Evolutionary conservation across 2,113 vertebrate genomes (phyloP).

Genomic region (Pedetes capensis): DNA sequence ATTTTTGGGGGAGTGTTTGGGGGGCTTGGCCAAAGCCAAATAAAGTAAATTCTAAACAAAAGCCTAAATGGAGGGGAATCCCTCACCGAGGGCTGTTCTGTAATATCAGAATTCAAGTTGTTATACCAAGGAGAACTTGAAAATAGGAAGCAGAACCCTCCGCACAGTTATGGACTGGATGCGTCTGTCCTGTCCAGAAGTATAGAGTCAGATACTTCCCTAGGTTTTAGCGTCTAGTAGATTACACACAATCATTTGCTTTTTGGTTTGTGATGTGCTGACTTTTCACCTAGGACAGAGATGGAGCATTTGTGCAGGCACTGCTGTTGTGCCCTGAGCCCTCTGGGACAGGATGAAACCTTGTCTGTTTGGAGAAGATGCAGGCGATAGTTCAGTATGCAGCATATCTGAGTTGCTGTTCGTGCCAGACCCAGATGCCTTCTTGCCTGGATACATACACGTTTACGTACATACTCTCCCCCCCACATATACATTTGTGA

Average conservation of each 20-base stretch:
- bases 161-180: no score
- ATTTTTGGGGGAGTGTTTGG: background rate
- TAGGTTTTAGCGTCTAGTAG: background rate
- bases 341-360: rapidly evolving
- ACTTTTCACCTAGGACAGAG: background rate
- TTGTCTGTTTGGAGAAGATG: background rate
- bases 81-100: no score
- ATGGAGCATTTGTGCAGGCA: no score
- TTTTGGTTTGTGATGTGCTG: background rate
- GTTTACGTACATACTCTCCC: background rate
- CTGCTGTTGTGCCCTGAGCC: rapidly evolving
- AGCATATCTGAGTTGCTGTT: no score
- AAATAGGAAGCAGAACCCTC: background rate
- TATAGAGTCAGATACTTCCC: background rate
- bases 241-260: background rate
- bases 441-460: background rate
- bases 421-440: background rate
- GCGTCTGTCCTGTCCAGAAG: no score
- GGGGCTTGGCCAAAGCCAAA: background rate
- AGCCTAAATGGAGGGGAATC: background rate
- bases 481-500: rapidly evolving
- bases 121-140: background rate
- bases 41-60: background rate
- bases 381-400: background rate
- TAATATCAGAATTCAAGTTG: background rate